Evolutionary conservation across 1,140 invertebrate genomes (phyloP).

Genomic region (Macrostomum lignano): DNA sequence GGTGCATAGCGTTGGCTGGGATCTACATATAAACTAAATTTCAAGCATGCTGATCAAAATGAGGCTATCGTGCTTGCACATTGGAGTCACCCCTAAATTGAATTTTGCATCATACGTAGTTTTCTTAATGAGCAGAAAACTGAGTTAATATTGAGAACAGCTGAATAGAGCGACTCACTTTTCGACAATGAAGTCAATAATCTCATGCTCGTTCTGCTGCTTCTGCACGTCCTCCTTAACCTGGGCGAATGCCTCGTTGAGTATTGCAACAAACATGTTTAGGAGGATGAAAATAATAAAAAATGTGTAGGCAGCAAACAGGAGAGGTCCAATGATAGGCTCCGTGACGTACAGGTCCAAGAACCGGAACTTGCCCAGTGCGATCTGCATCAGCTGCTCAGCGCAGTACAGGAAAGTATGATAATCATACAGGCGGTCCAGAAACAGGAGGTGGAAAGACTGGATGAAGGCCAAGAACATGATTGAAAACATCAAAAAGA

Average conservation of each 20-base stretch:
- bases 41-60: too few species aligned
- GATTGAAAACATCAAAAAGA: conserved; percentile 24
- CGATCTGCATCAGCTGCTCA: conserved; percentile 31
- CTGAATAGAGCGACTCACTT: too few species aligned
- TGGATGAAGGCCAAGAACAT: conserved; percentile 25
- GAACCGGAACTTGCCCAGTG: conserved; percentile 33
- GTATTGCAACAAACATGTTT: conserved; percentile 6
- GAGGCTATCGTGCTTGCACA: too few species aligned
- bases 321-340: conserved; percentile 28
- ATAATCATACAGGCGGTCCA: conserved; percentile 24
- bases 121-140: too few species aligned
- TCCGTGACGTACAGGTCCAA: conserved; percentile 24
- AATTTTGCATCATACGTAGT: too few species aligned
- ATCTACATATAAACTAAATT: too few species aligned
- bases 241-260: conserved; percentile 3
- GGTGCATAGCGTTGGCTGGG: too few species aligned
- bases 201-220: conserved; percentile 1
- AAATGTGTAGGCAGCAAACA: conserved; percentile 32
- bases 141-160: too few species aligned
- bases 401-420: conserved; percentile 28
- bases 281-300: conserved; percentile 31
- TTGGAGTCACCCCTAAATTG: too few species aligned
- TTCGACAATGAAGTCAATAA: neutral
- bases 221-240: conserved; percentile 1
- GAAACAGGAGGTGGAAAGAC: conserved; percentile 32